phyloP scores from a whole-genome alignment of 2,797 vertebrate species.

The Prunella strophiata region DNA sequence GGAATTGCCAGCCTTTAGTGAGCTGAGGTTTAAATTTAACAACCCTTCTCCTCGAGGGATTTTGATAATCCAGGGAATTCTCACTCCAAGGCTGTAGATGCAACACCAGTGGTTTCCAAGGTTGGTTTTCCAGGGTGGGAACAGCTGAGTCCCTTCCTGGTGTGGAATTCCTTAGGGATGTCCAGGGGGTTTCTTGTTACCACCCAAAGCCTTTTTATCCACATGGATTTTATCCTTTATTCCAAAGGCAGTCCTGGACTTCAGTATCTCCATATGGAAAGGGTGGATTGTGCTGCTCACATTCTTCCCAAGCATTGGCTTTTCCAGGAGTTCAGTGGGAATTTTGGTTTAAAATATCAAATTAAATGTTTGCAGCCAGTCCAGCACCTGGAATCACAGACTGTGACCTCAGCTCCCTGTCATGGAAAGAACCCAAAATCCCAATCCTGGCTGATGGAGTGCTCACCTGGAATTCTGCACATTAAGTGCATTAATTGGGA shows the following conservation, averaged over 20 bases:
- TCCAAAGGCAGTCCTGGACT: background rate
- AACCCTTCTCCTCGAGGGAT: no score
- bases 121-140: no score
- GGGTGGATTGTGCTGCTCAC: background rate
- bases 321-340: background rate
- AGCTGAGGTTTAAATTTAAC: no score
- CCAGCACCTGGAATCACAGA: background rate
- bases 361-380: background rate
- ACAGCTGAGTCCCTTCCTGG: no score
- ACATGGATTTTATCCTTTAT: background rate
- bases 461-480: background rate
- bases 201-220: no score
- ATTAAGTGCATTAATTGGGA: accelerated
- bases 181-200: no score
- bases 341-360: background rate
- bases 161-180: no score
- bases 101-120: no score
- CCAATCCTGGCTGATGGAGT: background rate
- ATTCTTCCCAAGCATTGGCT: background rate
- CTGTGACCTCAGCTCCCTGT: background rate
- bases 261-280: accelerated
- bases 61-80: no score
- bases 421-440: background rate
- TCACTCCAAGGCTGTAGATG: no score
- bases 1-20: no score